phyloP scores from a whole-genome alignment of 2,797 vertebrate species.

The Myotis planiceps region DNA sequence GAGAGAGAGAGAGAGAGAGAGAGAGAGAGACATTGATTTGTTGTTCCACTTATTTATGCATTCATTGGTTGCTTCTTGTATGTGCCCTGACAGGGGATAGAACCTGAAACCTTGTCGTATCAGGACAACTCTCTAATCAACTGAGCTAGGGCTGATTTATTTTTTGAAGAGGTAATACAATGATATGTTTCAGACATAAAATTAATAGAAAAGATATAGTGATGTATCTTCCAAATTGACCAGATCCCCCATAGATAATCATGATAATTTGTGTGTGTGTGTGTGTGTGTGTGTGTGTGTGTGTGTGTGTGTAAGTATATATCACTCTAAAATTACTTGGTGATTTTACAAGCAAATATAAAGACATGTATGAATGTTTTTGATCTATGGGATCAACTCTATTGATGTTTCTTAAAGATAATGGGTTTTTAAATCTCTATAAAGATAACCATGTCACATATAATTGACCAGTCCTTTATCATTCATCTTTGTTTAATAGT shows the following conservation, averaged over 20 bases:
- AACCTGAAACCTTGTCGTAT: not conserved
- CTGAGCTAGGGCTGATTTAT: not conserved
- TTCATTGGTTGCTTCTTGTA: not conserved
- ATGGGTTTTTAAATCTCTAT: not conserved
- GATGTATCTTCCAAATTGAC: not conserved
- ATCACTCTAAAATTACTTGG: conserved; percentile 40
- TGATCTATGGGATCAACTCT: not conserved
- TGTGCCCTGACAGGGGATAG: not conserved
- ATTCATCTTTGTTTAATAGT: not conserved
- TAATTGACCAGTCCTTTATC: not conserved
- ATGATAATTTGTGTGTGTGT: not conserved
- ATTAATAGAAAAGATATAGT: not conserved
- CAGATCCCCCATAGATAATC: not conserved
- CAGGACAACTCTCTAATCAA: not conserved
- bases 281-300: not conserved
- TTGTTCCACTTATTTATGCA: not conserved
- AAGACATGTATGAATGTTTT: not conserved
- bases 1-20: not conserved
- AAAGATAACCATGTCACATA: not conserved
- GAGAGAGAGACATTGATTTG: not conserved
- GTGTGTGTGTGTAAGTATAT: not conserved
- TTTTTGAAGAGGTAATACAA: not conserved
- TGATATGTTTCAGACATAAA: not conserved
- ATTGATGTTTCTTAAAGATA: not conserved
- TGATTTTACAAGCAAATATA: not conserved